Conservation (phyloP, 2,888 invertebrate genomes). For the Achlya flavicornis region DNA sequence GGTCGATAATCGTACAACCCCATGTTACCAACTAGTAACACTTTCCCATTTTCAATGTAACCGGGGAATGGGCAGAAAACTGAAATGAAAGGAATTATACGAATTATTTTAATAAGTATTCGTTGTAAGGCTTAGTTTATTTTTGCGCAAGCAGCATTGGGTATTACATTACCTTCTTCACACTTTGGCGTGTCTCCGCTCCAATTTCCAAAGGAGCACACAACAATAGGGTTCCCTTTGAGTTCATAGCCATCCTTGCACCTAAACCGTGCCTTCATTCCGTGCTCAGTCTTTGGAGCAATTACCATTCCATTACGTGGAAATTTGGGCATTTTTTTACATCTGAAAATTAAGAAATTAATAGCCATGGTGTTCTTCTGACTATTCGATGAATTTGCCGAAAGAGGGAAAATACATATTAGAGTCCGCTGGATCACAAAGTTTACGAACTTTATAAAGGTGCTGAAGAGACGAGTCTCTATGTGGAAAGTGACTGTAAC, state of each 20-base stretch:
- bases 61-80: slow-evolving; percentile 98
- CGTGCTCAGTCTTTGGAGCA: slow-evolving; percentile 98
- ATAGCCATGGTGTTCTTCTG: not conserved
- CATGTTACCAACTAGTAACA: slow-evolving; percentile 96
- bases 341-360: slow-evolving; percentile 76
- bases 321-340: slow-evolving; percentile 91
- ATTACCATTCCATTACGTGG: slow-evolving; percentile 98
- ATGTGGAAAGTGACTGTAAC: not conserved
- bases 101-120: too few relatives aligned
- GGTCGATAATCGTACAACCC: slow-evolving; percentile 97
- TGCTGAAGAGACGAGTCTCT: too few relatives aligned
- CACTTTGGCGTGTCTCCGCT: slow-evolving; percentile 94
- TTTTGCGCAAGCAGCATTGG: not conserved
- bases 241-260: slow-evolving; percentile 96
- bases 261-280: slow-evolving; percentile 95
- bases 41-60: slow-evolving; percentile 93
- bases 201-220: slow-evolving; percentile 98
- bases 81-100: slow-evolving; percentile 50
- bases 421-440: too few relatives aligned
- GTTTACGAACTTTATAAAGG: too few relatives aligned
- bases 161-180: slow-evolving; percentile 85
- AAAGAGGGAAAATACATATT: too few relatives aligned
- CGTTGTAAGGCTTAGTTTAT: not conserved
- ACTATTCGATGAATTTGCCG: not conserved
- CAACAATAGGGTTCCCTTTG: slow-evolving; percentile 90